Base-by-base conservation (phyloP, 2,888 invertebrate genomes). In the Megastigmus dorsalis region DNA sequence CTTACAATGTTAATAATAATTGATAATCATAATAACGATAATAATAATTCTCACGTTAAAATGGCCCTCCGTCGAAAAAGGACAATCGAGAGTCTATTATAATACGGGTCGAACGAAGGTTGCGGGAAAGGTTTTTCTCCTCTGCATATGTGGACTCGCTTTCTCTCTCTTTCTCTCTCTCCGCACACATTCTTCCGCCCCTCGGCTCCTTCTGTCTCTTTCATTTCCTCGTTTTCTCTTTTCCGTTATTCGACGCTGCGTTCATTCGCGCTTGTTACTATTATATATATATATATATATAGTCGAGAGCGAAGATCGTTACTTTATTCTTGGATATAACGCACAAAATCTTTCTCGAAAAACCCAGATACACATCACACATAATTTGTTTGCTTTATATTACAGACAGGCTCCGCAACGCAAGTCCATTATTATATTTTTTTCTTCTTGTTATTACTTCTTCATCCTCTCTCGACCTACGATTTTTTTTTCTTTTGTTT, bases 361-460 rank as follows among this genome's bases (percentile, higher is more conserved):
- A 59, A 52, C 41, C 26, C 59, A 48, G 18, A 41, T 59, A 66
- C 41, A 57, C 28, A 50, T n/a, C 59, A 63, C 20, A 50, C 30
- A 55, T 43, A 43, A 33, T 45, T 43, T 70, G 15, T 20, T 20
- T 57, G 3, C 38, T 59, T 57, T 72, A 72, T 66, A 66, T 72
- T 72, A 60, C 66, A 72, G 50, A 66, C 59, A 36, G 71, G 54
- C 66, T 65, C 48, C 38, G 65, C 48, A 57, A 55, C 38, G 65
- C 48, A 57, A 55, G 36, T 57, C 20, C 43, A 13, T 23, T 48
- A 43, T 48, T 62, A 66, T 26, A 33, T 20, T 3, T 15, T 13
- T 15, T 18, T 4, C 6, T n/a, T 67, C 23, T n/a, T n/a, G n/a
- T n/a, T n/a, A n/a, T n/a, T n/a, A 2, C 36, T 28, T 18, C 28